Base-by-base conservation (phyloP, 2,888 invertebrate species). In the Adelphocoris suturalis region DNA sequence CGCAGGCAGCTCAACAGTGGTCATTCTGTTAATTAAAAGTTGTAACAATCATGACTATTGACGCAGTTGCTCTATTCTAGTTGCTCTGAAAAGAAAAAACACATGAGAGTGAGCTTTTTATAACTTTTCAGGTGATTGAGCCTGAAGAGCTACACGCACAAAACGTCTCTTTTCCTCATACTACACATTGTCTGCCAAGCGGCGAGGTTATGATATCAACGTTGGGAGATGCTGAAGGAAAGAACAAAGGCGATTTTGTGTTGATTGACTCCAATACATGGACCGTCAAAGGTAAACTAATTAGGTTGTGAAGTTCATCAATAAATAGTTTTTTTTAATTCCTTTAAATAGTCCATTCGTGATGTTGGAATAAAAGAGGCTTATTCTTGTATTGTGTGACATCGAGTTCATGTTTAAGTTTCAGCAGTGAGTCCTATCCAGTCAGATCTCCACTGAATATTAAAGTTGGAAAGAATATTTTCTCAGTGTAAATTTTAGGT, bases 161-260 rank as follows among this genome's bases (percentile, higher is more conserved):
- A 90, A 96, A 97, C 93, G 95, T 97, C 90, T 95, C 96, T n/a
- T 97, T 96, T 86, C 98, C 98, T 0, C 99, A 99, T 93, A 99
- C 99, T 0, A 94, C 97, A 3, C 99, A 99, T 93, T 99, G 99
- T 93, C 94, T 99, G 91, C 97, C 98, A 23, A 95, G 95, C 92
- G 99, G 99, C 0, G 97, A 98, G 93, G 96, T 99, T 91, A 97
- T 99, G 97, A 98, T 99, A 92, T 98, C 98, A 9, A 96, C 96
- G 14, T 96, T 99, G 96, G 99, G 99, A 16, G 97, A 98, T 94
- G 95, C 95, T 48, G 94, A 97, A n/a, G 98, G 97, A 89, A 95
- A 97, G 92, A 97, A 95, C 19, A 96, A 96, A 93, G 97, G 98
- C 68, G 97, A 98, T 92, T 99, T 98, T 93, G 94, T 99, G 87